Evolutionary conservation across 2,797 vertebrate genomes (phyloP).

Genomic region (Thaleichthys pacificus): DNA sequence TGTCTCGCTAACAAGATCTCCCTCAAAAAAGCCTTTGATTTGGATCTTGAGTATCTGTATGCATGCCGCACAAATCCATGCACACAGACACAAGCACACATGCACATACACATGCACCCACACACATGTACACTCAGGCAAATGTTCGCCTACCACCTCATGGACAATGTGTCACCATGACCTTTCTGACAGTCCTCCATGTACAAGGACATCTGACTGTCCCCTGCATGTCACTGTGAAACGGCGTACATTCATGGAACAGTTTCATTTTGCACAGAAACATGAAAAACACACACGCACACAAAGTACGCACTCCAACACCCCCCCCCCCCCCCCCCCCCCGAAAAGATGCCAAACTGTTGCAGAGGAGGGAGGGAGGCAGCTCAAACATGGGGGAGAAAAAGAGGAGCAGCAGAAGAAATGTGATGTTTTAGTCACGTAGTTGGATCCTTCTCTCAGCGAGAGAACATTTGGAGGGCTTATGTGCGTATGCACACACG

Average conservation of each 20-base stretch:
- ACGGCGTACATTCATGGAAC: too few relatives aligned
- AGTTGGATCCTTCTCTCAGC: constrained; percentile 60
- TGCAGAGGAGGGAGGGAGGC: not conserved
- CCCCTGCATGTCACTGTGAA: too few relatives aligned
- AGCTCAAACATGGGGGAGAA: constrained; percentile 5
- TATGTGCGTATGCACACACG: constrained; percentile 44
- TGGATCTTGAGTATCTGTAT: constrained; percentile 8
- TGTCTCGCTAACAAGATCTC: constrained; percentile 1
- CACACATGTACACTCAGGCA: too few relatives aligned
- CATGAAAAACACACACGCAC: not conserved
- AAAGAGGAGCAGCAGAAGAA: constrained; percentile 59
- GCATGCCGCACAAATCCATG: not conserved
- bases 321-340: too few relatives aligned
- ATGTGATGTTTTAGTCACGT: constrained; percentile 74
- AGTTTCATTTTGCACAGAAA: not conserved
- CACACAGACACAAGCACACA: not conserved
- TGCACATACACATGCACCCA: not conserved
- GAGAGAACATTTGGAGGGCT: constrained; percentile 70
- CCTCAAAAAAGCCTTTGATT: constrained; percentile 8
- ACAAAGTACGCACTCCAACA: not conserved
- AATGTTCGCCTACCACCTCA: not conserved
- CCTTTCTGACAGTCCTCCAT: not conserved
- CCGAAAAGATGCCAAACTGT: too few relatives aligned
- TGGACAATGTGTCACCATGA: not conserved
- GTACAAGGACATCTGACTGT: too few relatives aligned